A percentile compares a stretch with the other conserved stretches of the same genome.
Conservation (phyloP, 2,797 vertebrate species). For the Pseudomugil tenellus region DNA sequence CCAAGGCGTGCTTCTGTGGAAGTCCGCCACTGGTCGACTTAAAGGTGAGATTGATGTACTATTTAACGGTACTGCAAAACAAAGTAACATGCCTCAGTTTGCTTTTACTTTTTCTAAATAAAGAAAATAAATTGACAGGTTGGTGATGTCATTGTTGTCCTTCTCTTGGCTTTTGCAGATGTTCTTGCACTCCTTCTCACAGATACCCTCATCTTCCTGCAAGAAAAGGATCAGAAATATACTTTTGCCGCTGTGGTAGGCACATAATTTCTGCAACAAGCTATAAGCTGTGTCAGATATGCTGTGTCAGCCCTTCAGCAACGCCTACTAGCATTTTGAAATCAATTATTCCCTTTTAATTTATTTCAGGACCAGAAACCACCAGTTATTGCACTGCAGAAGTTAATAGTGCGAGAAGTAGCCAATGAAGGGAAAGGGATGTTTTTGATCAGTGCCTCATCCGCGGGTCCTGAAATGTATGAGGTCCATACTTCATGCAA, state of each 20-base stretch:
- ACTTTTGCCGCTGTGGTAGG: slow-evolving; percentile 94
- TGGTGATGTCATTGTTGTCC: not conserved
- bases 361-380: slow-evolving; percentile 92
- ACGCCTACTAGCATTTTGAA: not conserved
- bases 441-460: slow-evolving; percentile 95
- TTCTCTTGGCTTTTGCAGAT: slow-evolving; percentile 79
- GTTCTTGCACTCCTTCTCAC: slow-evolving; percentile 91
- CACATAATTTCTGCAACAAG: slow-evolving; percentile 16
- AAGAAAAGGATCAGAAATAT: slow-evolving; percentile 98
- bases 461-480: slow-evolving; percentile 96
- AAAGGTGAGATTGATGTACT: slow-evolving; percentile 82
- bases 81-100: not conserved
- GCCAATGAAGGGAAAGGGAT: slow-evolving; percentile 95
- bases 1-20: slow-evolving; percentile 92
- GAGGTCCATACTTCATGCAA: slow-evolving; percentile 92
- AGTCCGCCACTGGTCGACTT: slow-evolving; percentile 93
- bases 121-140: not conserved
- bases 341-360: not conserved
- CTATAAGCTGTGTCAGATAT: not conserved
- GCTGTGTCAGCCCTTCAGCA: not conserved
- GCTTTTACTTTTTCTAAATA: not conserved
- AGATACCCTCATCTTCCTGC: slow-evolving; percentile 92
- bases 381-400: slow-evolving; percentile 93
- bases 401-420: slow-evolving; percentile 95
- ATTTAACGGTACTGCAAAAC: not conserved